Base-by-base conservation (phyloP, 2,797 vertebrate genomes). In the Dermochelys coriacea region DNA sequence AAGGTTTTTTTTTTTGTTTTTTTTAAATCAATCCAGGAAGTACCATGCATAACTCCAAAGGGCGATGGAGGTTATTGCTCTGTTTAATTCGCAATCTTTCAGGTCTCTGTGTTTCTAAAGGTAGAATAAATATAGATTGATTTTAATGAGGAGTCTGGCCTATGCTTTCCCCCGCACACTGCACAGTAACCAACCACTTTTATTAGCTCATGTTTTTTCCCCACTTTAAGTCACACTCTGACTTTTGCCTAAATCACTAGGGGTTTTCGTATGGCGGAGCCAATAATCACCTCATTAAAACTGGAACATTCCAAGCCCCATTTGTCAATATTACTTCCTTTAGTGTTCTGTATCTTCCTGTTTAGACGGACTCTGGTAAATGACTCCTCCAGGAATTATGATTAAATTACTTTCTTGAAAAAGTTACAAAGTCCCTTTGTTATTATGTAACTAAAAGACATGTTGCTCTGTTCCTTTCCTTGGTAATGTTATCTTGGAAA, bases 91-190 rank as follows among this genome's bases (percentile, higher is more conserved):
- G 55, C 50, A 34, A 19, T 78, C 55, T 96, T 89, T 55, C 68
- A 88, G 84, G 89, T 71, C 90, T 87, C 82, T 9, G 1, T 86
- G 81, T 68, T 94, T 93, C 91, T 59, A 91, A 93, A 91, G 74
- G 52, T 82, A 95, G 75, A 82, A 77, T 86, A 95, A 95, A 81
- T 89, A 51, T 93, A 95, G 93, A 90, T 93, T 88, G 79, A 77
- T 89, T 93, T 52, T 95, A 97, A 96, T 29, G 87, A 97, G 95
- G 74, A 97, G n/a, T 37, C 77, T 55, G 55, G 71, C 7, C 50
- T 31, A 16, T 12, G 49, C 50, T 82, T 88, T 93, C 85, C 57
- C 89, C 75, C 71, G 71, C 41, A 41, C 54, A 27, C 51, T 37
- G 23, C 80, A 49, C n/a, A 85, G 41, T 86, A 88, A 85, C 1